Base-by-base conservation (phyloP, 2,113 vertebrate species). In the Beaufortia kweichowensis region DNA sequence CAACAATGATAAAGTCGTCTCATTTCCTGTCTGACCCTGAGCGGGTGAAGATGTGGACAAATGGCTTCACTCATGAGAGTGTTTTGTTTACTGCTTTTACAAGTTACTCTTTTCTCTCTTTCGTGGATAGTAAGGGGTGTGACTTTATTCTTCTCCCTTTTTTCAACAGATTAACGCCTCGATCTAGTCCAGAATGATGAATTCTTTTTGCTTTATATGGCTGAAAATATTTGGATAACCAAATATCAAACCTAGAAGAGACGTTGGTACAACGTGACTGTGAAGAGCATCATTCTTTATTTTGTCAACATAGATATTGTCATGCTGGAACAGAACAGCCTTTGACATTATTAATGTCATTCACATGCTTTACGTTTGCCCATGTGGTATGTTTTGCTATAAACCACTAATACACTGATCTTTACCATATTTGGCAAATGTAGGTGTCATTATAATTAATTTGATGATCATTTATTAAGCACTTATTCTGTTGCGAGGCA, bases 1-100 rank as follows among this genome's bases (percentile, higher is more conserved):
- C 90, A 91, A 90, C 89, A 90, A 91, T 86, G 87, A 91, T 90
- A 88, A 92, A 91, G 90, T 92, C 89, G 88, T 86, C 89, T 84
- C 84, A 88, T 83, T 81, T 83, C 85, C 86, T 87, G 83, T 87
- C 80, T 88, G 88, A 89, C 89, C 88, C 88, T 84, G 84, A 84
- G 53, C 85, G 77, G 77, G 79, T 81, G 72, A 82, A 82, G 86
- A 85, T 77, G 83, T 84, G 82, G 84, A 89, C 87, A 87, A 86
- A 87, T 76, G 70, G 79, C 82, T 89, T 87, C 84, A 82, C 84
- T 86, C 84, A 68, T 75, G 72, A 74, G 79, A 83, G 81, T 84
- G 74, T 81, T 71, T 82, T 85, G 83, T 88, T 90, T 88, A 88
- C 82, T 60, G 79, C 62, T 75, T 80, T 74, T 9, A 7, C 64